Percentiles rank a stretch among this genome's conserved stretches.
Conservation (phyloP, 2,888 invertebrate genomes). For the Galeopsomyia nigrocyanea region DNA sequence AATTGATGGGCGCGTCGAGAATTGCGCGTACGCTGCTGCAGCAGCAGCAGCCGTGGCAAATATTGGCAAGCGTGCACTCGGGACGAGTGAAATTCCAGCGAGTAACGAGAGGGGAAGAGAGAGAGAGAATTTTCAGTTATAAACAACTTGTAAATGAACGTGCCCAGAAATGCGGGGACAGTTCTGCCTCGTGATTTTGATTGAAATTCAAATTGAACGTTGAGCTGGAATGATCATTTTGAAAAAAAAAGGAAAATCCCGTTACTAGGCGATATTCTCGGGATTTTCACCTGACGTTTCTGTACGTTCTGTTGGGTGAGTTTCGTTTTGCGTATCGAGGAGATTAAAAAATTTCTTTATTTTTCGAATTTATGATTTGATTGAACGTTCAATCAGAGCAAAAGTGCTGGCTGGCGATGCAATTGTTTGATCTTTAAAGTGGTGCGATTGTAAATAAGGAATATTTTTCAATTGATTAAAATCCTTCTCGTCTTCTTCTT, state of each 20-base stretch:
- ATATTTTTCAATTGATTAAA: no score
- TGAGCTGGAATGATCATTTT: conserved; percentile 16
- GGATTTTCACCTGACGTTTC: no score
- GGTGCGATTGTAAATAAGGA: no score
- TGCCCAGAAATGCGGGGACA: conserved; percentile 12
- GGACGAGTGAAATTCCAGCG: conserved; percentile 21
- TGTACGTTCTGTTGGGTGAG: no score
- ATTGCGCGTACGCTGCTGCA: conserved; percentile 5
- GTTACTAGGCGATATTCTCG: no score
- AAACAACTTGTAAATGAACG: conserved; percentile 34
- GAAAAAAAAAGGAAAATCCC: background rate
- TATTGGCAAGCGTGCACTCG: conserved; percentile 31
- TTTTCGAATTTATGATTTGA: no score
- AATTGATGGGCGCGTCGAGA: background rate
- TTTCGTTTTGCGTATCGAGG: no score
- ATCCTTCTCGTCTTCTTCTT: no score
- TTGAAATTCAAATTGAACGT: conserved; percentile 36
- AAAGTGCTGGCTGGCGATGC: no score
- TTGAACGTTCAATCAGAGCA: no score
- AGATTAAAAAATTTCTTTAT: no score
- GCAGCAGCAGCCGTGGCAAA: conserved; percentile 23
- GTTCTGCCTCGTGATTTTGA: conserved; percentile 26
- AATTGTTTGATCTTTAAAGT: no score
- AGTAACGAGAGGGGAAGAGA: conserved; percentile 35
- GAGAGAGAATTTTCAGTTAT: conserved; percentile 35